These are phyloP conservation scores for Coenonympha arcania DNA, from an alignment of 2,888 invertebrate species.

Conservation along the genomic window DNA sequence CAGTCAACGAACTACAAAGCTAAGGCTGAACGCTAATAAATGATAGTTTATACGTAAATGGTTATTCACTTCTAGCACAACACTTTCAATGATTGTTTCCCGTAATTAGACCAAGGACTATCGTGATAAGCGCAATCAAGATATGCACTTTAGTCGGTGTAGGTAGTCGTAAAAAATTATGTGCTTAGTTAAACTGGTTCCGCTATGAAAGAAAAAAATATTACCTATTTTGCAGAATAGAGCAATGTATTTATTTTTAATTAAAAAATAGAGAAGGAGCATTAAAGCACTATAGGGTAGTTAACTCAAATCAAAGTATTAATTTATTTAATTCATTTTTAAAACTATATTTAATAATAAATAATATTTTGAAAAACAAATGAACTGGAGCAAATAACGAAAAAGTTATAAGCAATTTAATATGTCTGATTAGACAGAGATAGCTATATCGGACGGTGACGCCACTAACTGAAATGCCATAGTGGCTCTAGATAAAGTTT, in stretches of 20 bases:
- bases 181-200: conserved; percentile 7
- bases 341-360: too few relatives aligned
- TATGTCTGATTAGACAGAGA: too few relatives aligned
- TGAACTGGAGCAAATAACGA: too few relatives aligned
- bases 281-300: too few relatives aligned
- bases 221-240: not conserved
- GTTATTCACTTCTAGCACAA: conserved; percentile 36
- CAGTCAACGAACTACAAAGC: not conserved
- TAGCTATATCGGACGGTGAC: too few relatives aligned
- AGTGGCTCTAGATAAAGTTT: too few relatives aligned
- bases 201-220: not conserved
- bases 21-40: conserved; percentile 30
- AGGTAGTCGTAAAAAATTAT: conserved; percentile 16
- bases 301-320: too few relatives aligned
- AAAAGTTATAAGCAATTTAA: too few relatives aligned
- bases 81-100: conserved; percentile 41
- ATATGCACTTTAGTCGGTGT: conserved; percentile 15
- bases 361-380: too few relatives aligned
- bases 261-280: too few relatives aligned
- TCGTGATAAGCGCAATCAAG: conserved; percentile 25
- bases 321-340: too few relatives aligned
- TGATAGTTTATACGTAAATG: conserved; percentile 49
- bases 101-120: conserved; percentile 49
- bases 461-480: too few relatives aligned
- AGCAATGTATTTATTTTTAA: not conserved